phyloP scores from a whole-genome alignment of 2,888 invertebrate genomes.

The Alsophila aescularia region DNA sequence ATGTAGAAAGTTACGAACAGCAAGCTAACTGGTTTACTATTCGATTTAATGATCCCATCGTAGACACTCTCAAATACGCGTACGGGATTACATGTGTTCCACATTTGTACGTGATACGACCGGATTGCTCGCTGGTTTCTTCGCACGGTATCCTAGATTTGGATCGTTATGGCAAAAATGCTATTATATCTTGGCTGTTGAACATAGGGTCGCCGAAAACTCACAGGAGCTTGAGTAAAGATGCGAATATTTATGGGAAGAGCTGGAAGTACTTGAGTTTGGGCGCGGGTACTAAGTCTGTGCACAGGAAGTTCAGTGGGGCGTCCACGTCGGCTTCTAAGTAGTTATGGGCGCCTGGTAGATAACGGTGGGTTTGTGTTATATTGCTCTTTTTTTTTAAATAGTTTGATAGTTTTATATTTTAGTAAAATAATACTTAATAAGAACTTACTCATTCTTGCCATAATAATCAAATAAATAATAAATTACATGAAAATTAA shows the following conservation, averaged over 20 bases:
- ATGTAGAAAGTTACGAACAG: slow-evolving; percentile 46
- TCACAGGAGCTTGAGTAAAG: slow-evolving; percentile 54
- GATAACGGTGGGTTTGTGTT: background rate
- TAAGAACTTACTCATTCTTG: no score
- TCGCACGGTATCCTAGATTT: slow-evolving; percentile 63
- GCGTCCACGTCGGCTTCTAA: background rate
- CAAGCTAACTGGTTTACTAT: slow-evolving; percentile 79
- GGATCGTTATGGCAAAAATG: slow-evolving; percentile 67
- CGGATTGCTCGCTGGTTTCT: slow-evolving; percentile 62
- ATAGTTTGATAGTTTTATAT: background rate
- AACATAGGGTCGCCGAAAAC: slow-evolving; percentile 42
- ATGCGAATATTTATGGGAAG: slow-evolving; percentile 57
- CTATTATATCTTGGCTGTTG: slow-evolving; percentile 67
- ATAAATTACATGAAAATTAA: no score
- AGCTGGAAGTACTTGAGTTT: slow-evolving; percentile 51
- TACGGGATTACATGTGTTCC: slow-evolving; percentile 65
- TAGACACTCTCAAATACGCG: slow-evolving; percentile 55
- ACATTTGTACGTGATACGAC: slow-evolving; percentile 56
- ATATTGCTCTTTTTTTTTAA: no score
- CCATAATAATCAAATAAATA: no score
- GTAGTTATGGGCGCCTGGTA: slow-evolving; percentile 29
- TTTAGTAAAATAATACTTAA: background rate
- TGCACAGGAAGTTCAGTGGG: slow-evolving; percentile 45
- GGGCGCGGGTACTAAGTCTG: background rate
- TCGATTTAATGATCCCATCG: slow-evolving; percentile 56